Evolutionary conservation across 2,797 vertebrate species (phyloP), one percentile per base, ranked within the genome.

Genomic region (Arrhamphus sclerolepis): DNA sequence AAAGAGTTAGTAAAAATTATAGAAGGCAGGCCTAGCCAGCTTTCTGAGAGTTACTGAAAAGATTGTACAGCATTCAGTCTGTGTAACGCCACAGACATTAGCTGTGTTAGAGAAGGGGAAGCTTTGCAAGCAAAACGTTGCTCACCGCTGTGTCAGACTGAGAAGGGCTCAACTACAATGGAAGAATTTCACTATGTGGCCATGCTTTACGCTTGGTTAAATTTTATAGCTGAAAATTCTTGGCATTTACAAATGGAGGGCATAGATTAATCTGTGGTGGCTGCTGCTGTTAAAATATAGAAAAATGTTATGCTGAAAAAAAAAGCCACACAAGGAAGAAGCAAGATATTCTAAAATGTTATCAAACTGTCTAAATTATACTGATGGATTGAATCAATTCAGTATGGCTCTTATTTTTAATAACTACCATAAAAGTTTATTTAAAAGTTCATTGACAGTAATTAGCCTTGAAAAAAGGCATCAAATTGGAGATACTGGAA

Each of bases 1-100:
- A 84, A 81, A 75, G 69, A 72, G 78, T 81, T 73, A 57, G 67
- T 74, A 62, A 84, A 34, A 84, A 86, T 72, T 77, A 70, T 67
- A 52, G 51, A 75, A 66, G 69, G 74, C 77, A 81, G 67, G 64
- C 60, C 58, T 66, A 79, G 77, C 70, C 57, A 69, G 77, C 58
- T 70, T 40, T 56, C 38, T 21, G 56, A 54, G 70, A 73, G 82
- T 59, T 60, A 74, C 57, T 69, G 57, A 62, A 56, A 74, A 49
- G 60, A 82, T 59, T 76, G 72, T 54, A 77, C 80, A 70, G 53
- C 67, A 78, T 80, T 77, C 55, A 52, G 47, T 64, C 46, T 60
- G 3, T 6, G 54, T 62, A 62, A 72, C 60, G 52, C 69, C 48
- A n/a, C 46, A 49, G 57, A 50, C 71, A 62, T 59, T 62, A 60